These are phyloP conservation scores for Drosophila pallidifrons DNA, from an alignment of 1,140 invertebrate species.

Conservation along the genomic window DNA sequence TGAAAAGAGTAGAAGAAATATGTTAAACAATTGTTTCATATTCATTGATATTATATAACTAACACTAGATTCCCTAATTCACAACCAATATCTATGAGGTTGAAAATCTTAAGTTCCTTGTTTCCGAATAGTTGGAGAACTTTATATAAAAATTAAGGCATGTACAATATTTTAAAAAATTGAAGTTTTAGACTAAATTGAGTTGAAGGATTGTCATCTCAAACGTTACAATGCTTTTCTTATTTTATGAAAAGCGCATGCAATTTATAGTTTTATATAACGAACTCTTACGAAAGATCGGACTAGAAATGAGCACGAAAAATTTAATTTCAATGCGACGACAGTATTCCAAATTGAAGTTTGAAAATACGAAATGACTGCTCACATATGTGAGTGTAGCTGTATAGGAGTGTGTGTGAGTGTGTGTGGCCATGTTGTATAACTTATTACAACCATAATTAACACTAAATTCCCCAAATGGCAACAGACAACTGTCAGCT, in stretches of 20 bases:
- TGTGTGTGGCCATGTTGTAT: constrained; percentile 58
- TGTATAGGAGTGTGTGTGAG: constrained; percentile 8
- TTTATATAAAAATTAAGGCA: no score
- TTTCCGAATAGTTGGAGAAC: no score
- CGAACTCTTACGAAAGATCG: background rate
- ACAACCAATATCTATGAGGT: no score
- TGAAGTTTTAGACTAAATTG: no score
- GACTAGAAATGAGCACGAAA: background rate
- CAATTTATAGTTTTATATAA: constrained; percentile 2
- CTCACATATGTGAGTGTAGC: background rate
- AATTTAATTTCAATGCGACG: constrained; percentile 19
- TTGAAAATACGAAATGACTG: background rate
- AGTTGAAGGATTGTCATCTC: background rate
- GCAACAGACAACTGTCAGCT: constrained; percentile 75
- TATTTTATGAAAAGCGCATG: no score
- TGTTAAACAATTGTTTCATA: no score
- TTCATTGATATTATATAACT: no score
- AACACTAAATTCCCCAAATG: constrained; percentile 77
- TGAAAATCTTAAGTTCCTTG: no score
- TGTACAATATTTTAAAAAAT: no score
- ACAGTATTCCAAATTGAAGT: constrained; percentile 24
- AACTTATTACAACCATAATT: constrained; percentile 77
- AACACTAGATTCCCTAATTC: no score
- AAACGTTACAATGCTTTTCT: background rate
- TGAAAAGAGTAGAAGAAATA: no score